Evolutionary conservation across 2,888 invertebrate species (phyloP).

Genomic region (Elegia similella): DNA sequence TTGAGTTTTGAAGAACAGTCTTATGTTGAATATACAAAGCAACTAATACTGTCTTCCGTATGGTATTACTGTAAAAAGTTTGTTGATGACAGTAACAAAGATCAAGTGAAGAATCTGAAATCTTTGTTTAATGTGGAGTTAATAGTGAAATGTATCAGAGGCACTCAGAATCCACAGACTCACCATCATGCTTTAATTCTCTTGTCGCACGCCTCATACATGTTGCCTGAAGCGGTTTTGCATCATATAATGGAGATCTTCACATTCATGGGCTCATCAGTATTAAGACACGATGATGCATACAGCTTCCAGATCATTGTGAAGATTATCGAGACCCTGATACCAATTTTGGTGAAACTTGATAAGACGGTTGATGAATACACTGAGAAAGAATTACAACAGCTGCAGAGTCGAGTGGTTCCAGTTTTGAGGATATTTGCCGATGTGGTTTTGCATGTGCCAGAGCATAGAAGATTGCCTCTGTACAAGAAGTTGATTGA

Average conservation of each 20-base stretch:
- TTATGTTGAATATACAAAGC: constrained; percentile 93
- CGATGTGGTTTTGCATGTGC: constrained; percentile 94
- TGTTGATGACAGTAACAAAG: constrained; percentile 59
- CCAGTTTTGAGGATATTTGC: constrained; percentile 94
- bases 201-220: constrained; percentile 88
- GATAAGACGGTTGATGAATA: constrained; percentile 60
- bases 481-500: constrained; percentile 90
- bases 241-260: constrained; percentile 98
- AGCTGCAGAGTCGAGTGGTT: constrained; percentile 74
- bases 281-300: constrained; percentile 95
- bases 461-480: constrained; percentile 92
- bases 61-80: constrained; percentile 86
- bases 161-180: constrained; percentile 96
- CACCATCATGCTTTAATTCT: constrained; percentile 95
- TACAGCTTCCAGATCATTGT: constrained; percentile 97
- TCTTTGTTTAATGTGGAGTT: constrained; percentile 86
- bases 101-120: constrained; percentile 68
- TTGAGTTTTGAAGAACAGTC: constrained; percentile 90
- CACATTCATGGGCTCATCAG: constrained; percentile 97
- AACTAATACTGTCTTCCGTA: constrained; percentile 89
- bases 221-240: constrained; percentile 91
- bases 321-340: constrained; percentile 93
- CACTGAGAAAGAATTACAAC: constrained; percentile 57
- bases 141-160: constrained; percentile 93
- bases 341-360: constrained; percentile 89